Base-by-base conservation (phyloP, 2,888 invertebrate genomes). In the Drosophila mulleri region DNA sequence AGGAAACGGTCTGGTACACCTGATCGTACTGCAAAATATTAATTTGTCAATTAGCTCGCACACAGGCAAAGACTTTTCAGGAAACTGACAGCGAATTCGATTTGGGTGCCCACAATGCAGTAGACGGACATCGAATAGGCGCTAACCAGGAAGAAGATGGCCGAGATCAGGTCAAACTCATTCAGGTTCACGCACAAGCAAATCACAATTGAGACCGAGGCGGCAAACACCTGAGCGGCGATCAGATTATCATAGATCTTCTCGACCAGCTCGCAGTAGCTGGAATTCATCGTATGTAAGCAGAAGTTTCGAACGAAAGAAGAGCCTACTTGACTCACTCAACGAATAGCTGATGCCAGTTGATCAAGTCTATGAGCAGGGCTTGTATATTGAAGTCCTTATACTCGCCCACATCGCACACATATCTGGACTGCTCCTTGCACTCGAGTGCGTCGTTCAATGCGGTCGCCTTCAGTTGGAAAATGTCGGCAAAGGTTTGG, bases 321-420 rank as follows among this genome's bases (percentile, higher is more conserved):
- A 1, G n/a, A 1, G 18, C 1, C 14, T 0, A 41, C 23, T 0
- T 9, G n/a, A 44, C 65, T 44, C 59, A 88, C 88, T 63, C 52
- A 1, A 67, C 69, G 14, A 88, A 82, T 0, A 61, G 11, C n/a
- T 83, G 88, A 73, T 83, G 83, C 80, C 83, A 83, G 5, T 72
- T 79, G 16, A 75, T 74, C 7, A 79, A 20, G 12, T 88, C 88
- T 7, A 83, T n/a, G 0, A 83, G 56, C 7, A 67, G n/a, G 4
- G 8, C 8, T 2, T 74, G 45, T 0, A 67, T 37, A 5, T 44
- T 26, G 2, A 52, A 20, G 1, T 54, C 66, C 16, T 44, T n/a
- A 7, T 11, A 29, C 9, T 2, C 52, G 2, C 76, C 76, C 0
- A 82, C 66, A 3, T 3, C 0, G 0, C 29, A 8, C 0, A n/a